Evolutionary conservation across 2,888 invertebrate species (phyloP).

Genomic region (Hyppa rectilinea): DNA sequence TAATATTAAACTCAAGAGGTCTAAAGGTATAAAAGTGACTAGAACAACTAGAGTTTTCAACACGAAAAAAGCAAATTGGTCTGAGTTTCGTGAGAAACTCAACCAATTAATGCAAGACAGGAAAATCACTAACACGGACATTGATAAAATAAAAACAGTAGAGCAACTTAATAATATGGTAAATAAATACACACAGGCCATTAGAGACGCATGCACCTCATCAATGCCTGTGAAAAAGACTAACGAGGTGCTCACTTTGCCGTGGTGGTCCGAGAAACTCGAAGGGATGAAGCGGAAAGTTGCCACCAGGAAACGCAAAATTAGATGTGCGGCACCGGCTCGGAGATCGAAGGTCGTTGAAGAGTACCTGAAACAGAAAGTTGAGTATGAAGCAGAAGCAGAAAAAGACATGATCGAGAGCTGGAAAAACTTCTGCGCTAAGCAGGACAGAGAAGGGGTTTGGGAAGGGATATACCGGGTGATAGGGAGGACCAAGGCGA

Average conservation of each 20-base stretch:
- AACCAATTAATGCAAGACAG: conserved; percentile 14
- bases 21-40: background rate
- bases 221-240: conserved; percentile 36
- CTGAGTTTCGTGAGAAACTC: conserved; percentile 52
- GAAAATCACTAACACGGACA: background rate
- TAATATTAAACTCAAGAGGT: background rate
- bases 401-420: background rate
- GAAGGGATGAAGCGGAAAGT: conserved; percentile 7
- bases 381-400: background rate
- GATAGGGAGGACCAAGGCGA: conserved; percentile 1
- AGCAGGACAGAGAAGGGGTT: conserved; percentile 49
- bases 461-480: conserved; percentile 7
- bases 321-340: background rate
- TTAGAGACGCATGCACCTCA: conserved; percentile 1
- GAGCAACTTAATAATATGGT: background rate
- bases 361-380: background rate
- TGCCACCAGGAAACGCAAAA: background rate
- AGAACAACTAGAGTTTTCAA: background rate
- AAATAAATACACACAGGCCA: background rate
- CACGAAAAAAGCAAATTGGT: conserved; percentile 53
- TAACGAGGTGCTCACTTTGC: conserved; percentile 26
- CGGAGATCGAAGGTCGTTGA: background rate
- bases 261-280: conserved; percentile 57
- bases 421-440: conserved; percentile 47
- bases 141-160: conserved; percentile 5